These are phyloP conservation scores for Trinorchestia longiramus DNA, from an alignment of 1,140 invertebrate species.

Conservation along the genomic window DNA sequence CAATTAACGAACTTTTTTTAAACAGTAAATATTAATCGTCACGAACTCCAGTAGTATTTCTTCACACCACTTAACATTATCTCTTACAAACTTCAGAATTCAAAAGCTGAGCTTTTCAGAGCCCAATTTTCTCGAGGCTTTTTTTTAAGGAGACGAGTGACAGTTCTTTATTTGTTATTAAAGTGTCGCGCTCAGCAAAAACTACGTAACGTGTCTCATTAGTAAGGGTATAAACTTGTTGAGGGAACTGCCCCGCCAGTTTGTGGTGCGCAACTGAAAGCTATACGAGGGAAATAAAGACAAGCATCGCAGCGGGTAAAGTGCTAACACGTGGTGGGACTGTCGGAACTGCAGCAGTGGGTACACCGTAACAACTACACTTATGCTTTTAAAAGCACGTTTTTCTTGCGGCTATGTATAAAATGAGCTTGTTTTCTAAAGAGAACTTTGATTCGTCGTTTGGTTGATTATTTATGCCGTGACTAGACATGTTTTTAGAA, in stretches of 20 bases:
- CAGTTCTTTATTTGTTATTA: slow-evolving; percentile 54
- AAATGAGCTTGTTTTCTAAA: neutral
- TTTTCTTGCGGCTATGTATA: too few relatives aligned
- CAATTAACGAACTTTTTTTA: too few relatives aligned
- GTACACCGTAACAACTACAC: neutral
- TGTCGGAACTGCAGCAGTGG: neutral
- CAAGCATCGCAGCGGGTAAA: slow-evolving; percentile 5
- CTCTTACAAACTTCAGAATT: neutral
- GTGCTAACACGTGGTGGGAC: slow-evolving; percentile 27
- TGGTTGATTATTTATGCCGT: too few relatives aligned
- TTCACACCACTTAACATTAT: neutral
- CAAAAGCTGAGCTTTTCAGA: neutral
- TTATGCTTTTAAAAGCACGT: too few relatives aligned
- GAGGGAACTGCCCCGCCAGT: slow-evolving; percentile 11
- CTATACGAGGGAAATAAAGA: slow-evolving; percentile 49
- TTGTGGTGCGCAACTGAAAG: slow-evolving; percentile 12
- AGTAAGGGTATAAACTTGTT: slow-evolving; percentile 47
- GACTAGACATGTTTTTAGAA: neutral
- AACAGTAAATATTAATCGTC: too few relatives aligned
- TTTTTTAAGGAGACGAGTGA: neutral
- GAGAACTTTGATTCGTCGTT: too few relatives aligned
- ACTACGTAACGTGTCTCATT: slow-evolving; percentile 42
- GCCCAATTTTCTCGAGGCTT: neutral
- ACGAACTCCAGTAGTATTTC: neutral
- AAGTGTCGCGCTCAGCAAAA: slow-evolving; percentile 9